phyloP scores from a whole-genome alignment of 35 echinoderm and acorn worm genomes.

The Strongylocentrotus purpuratus region DNA sequence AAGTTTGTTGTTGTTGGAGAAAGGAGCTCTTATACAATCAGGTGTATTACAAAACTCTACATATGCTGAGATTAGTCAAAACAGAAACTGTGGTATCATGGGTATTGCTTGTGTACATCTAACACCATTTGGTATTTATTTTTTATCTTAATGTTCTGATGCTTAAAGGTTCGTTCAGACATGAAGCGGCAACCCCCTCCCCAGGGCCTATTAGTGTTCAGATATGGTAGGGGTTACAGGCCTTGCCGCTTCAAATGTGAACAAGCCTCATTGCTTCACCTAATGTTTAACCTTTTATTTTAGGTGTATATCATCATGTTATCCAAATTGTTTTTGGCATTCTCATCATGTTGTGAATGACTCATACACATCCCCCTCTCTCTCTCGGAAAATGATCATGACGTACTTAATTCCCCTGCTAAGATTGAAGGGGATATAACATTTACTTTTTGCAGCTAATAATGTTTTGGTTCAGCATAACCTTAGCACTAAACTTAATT shows the following conservation, averaged over 20 bases:
- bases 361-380: neutral
- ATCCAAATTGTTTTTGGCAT: neutral
- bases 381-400: neutral
- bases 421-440: neutral
- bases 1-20: neutral
- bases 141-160: neutral
- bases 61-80: neutral
- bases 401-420: neutral
- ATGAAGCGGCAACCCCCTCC: too few species aligned
- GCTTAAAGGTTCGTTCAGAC: neutral
- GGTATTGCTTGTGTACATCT: neutral
- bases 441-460: neutral
- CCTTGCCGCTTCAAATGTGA: too few species aligned
- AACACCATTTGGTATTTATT: neutral
- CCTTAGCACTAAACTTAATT: neutral
- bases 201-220: too few species aligned
- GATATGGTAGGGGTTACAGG: too few species aligned
- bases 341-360: neutral
- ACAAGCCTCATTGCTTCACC: neutral
- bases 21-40: neutral
- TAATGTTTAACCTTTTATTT: slow-evolving; percentile 6
- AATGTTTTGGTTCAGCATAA: neutral
- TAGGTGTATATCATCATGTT: neutral
- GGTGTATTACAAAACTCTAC: neutral
- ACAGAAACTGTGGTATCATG: neutral